Percentiles rank a stretch among this genome's conserved stretches.
These are phyloP conservation scores for Stramonita haemastoma DNA, from an alignment of 2,888 invertebrate species.

Conservation along the genomic window DNA sequence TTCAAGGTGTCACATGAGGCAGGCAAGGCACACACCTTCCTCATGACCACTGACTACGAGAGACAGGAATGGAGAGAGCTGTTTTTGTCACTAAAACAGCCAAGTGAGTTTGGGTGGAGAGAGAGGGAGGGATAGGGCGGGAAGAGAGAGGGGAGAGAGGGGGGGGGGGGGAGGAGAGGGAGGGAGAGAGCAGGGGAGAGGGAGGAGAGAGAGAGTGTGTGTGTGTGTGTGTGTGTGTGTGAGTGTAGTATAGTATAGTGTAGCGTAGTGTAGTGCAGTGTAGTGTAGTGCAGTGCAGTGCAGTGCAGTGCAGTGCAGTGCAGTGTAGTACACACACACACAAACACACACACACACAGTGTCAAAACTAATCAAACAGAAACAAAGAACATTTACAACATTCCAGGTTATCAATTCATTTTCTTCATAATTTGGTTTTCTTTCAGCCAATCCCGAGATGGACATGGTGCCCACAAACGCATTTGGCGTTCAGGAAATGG, in stretches of 20 bases:
- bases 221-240: not conserved
- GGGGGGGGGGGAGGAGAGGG: conserved; percentile 70
- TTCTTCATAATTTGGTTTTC: not conserved
- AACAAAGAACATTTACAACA: too few relatives aligned
- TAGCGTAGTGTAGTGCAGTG: too few relatives aligned
- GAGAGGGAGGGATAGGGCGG: not conserved
- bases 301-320: too few relatives aligned
- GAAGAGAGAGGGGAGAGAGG: conserved; percentile 81
- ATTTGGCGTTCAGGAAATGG: conserved; percentile 47
- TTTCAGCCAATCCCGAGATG: not conserved
- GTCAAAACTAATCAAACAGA: too few relatives aligned
- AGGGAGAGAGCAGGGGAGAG: not conserved
- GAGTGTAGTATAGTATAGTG: too few relatives aligned
- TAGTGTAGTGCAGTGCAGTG: too few relatives aligned
- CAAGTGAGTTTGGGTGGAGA: conserved; percentile 44
- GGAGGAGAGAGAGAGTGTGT: not conserved
- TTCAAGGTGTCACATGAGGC: conserved; percentile 85
- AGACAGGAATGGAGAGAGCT: conserved; percentile 96
- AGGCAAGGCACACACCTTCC: conserved; percentile 83
- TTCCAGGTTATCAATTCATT: too few relatives aligned
- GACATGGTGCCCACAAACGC: conserved; percentile 14
- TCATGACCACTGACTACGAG: conserved; percentile 95
- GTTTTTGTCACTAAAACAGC: conserved; percentile 82
- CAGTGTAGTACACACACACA: too few relatives aligned
- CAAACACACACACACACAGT: too few relatives aligned